Evolutionary conservation across 2,888 invertebrate genomes (phyloP).

Genomic region (Plagodis pulveraria): DNA sequence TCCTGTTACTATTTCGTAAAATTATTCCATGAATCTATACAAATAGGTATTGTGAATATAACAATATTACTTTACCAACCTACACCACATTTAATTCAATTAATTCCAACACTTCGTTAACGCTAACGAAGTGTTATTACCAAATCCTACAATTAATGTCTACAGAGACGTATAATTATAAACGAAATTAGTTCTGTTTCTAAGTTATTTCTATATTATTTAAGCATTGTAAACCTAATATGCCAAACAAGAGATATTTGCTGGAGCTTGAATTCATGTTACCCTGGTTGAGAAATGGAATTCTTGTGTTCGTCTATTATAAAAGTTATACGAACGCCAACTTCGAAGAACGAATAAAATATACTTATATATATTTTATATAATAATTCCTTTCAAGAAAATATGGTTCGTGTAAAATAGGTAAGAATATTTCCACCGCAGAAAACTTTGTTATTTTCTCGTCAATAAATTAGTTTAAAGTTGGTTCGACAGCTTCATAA

Average conservation of each 20-base stretch:
- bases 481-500: slow-evolving; percentile 9
- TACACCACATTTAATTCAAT: too few species aligned
- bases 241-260: neutral
- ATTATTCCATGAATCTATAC: too few species aligned
- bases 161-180: neutral
- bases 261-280: neutral
- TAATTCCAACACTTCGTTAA: too few species aligned
- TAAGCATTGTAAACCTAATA: neutral
- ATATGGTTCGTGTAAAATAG: slow-evolving; percentile 6
- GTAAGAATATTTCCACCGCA: slow-evolving; percentile 9
- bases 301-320: slow-evolving; percentile 30
- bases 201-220: neutral
- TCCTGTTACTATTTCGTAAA: too few species aligned
- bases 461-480: slow-evolving; percentile 22
- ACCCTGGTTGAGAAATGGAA: slow-evolving; percentile 29
- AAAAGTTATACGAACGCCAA: slow-evolving; percentile 19
- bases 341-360: slow-evolving; percentile 6
- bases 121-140: too few species aligned
- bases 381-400: slow-evolving; percentile 10
- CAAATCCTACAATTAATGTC: neutral
- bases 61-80: too few species aligned
- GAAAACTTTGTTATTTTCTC: slow-evolving; percentile 19
- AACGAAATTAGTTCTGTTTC: neutral
- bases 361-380: neutral
- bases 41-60: too few species aligned